phyloP scores from a whole-genome alignment of 1,140 invertebrate species.

The Drosophila nigrodunni region DNA sequence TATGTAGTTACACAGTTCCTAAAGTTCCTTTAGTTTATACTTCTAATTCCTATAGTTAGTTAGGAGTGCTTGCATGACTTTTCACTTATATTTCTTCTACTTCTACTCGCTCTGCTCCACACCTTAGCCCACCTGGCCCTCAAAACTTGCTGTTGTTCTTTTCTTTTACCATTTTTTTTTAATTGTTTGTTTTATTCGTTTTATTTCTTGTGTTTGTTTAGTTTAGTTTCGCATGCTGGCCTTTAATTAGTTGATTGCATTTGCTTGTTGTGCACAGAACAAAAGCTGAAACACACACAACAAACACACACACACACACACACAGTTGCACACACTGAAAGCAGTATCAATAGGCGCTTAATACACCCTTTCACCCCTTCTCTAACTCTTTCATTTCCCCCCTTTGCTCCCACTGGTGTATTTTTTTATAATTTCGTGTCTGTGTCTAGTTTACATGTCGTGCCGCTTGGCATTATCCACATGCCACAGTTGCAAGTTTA shows the following conservation, averaged over 20 bases:
- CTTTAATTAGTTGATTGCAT: conserved; percentile 78
- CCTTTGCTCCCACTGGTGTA: neutral
- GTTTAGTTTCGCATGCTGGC: conserved; percentile 58
- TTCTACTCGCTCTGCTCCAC: neutral
- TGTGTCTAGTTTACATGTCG: conserved; percentile 18
- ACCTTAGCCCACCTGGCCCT: neutral
- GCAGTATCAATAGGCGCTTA: conserved; percentile 14
- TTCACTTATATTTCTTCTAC: neutral
- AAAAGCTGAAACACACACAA: conserved; percentile 23
- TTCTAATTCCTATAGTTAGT: conserved; percentile 10
- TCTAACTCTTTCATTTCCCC: neutral
- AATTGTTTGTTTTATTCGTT: neutral
- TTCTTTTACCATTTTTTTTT: neutral
- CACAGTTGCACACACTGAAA: conserved; percentile 11
- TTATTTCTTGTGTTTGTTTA: conserved; percentile 40
- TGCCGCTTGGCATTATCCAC: conserved; percentile 11
- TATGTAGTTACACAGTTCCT: conserved; percentile 8
- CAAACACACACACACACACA: neutral
- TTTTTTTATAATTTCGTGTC: conserved; percentile 13
- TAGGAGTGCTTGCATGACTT: conserved; percentile 42
- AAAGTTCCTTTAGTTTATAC: conserved; percentile 6
- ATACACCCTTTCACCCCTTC: neutral
- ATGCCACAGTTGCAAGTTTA: neutral
- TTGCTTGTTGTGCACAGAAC: conserved; percentile 47
- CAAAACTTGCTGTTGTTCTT: conserved; percentile 8